Base-by-base conservation (phyloP, 2,797 vertebrate species). In the Amblyraja radiata region DNA sequence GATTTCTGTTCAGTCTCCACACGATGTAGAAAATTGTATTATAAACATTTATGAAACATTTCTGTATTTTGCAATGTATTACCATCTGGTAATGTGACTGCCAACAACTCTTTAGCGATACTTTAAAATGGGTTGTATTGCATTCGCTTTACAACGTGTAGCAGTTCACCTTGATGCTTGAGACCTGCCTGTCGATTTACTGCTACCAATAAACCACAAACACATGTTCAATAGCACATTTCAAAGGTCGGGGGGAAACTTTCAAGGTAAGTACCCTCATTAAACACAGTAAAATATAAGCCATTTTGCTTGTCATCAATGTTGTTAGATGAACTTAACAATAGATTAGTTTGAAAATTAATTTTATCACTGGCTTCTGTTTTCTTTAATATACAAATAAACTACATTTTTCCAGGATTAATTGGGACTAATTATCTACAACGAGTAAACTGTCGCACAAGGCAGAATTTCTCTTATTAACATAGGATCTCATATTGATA, bases 311-410 rank as follows among this genome's bases (percentile, higher is more conserved):
- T 76, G 90, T 92, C 90, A 76, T 92, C 90, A 46, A 39, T 92
- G 90, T 76, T 39, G 76, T 92, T 92, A 92, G 73, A 36, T 76
- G 71, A 76, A 76, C 10, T 14, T 74, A 92, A 8, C 71, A 76
- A 92, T 74, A 76, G 90, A 92, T 92, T 92, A 92, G 90, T 92
- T 74, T 74, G 46, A 92, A 92, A 92, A 92, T 76, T 92, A 39
- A 92, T 74, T 76, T 92, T 76, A 92, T 92, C 90, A 92, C 73
- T 92, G 54, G 90, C 90, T 92, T 92, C 90, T 76, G 90, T 71
- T 74, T 92, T 74, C 76, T 32, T 88, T 88, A 32, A 76, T 36
- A n/a, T 92, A 54, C 71, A 92, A n/a, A 92, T 92, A 54, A 76
- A 25, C 36, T 25, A 54, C 46, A 46, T 91, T 91, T 91, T 91